These are phyloP conservation scores for Epinephelus fuscoguttatus DNA, from an alignment of 2,113 vertebrate genomes.

Conservation along the genomic window DNA sequence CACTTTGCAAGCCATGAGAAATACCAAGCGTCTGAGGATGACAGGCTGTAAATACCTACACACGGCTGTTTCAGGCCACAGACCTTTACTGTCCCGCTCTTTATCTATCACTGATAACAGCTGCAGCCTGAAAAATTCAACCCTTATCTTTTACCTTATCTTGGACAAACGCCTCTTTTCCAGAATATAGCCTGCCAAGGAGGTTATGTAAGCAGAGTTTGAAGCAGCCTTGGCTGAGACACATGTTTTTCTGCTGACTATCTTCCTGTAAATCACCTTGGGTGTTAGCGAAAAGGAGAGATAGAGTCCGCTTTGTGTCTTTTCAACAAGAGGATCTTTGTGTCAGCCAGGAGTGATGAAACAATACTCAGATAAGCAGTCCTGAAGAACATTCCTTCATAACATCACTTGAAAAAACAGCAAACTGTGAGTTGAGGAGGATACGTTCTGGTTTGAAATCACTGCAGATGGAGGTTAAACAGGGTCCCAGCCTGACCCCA, in stretches of 20 bases:
- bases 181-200: constrained; percentile 23
- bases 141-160: constrained; percentile 28
- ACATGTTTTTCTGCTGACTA: constrained; percentile 50
- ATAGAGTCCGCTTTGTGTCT: constrained; percentile 47
- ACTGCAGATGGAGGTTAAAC: not conserved
- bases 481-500: not conserved
- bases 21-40: constrained; percentile 15
- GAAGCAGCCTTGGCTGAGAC: constrained; percentile 35
- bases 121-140: constrained; percentile 16
- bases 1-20: constrained; percentile 34
- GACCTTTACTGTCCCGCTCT: constrained; percentile 5
- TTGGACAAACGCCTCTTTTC: constrained; percentile 11
- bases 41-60: constrained; percentile 5
- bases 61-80: not conserved
- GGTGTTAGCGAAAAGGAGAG: constrained; percentile 48
- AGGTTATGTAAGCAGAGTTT: constrained; percentile 49
- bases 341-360: constrained; percentile 39
- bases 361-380: constrained; percentile 49
- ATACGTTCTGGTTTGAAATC: not conserved
- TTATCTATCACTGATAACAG: constrained; percentile 44
- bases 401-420: constrained; percentile 25
- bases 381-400: constrained; percentile 44
- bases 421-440: not conserved
- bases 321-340: constrained; percentile 58
- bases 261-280: constrained; percentile 60